A percentile compares a stretch with the other conserved stretches of the same genome.
phyloP scores from a whole-genome alignment of 2,113 vertebrate species.

The Percopsis transmontana region DNA sequence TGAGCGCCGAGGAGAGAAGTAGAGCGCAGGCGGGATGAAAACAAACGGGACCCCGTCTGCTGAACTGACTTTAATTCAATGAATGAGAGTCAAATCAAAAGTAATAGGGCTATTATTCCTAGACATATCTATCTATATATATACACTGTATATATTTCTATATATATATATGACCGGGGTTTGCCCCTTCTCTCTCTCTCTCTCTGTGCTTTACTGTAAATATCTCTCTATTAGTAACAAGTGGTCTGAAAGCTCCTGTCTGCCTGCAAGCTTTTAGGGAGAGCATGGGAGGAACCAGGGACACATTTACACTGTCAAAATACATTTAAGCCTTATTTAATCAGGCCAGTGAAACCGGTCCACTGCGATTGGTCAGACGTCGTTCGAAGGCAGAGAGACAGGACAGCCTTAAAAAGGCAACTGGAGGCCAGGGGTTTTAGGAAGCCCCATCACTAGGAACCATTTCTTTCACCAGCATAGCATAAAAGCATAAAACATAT shows the following conservation, averaged over 20 bases:
- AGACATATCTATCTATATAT: not conserved
- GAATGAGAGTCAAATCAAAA: no score
- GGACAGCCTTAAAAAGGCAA: no score
- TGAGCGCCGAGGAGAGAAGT: conserved; percentile 7
- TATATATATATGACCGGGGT: conserved; percentile 25
- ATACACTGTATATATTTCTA: not conserved
- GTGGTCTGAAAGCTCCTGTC: conserved; percentile 54
- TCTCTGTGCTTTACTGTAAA: conserved; percentile 52
- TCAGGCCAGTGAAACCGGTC: no score
- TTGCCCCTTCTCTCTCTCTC: conserved; percentile 37
- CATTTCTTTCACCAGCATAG: no score
- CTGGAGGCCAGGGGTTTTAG: no score
- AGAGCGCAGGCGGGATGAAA: not conserved
- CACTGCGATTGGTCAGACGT: no score
- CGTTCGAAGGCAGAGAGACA: no score
- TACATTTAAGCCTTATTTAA: no score
- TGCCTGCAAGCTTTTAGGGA: conserved; percentile 35
- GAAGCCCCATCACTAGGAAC: no score
- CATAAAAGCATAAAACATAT: no score
- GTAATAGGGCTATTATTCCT: not conserved
- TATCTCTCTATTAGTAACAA: conserved; percentile 64
- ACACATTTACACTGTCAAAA: no score
- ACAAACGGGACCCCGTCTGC: not conserved
- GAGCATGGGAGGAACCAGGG: not conserved
- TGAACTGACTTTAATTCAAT: no score